Conservation (phyloP, 2,888 invertebrate species). For the Dendrolimus pini region DNA sequence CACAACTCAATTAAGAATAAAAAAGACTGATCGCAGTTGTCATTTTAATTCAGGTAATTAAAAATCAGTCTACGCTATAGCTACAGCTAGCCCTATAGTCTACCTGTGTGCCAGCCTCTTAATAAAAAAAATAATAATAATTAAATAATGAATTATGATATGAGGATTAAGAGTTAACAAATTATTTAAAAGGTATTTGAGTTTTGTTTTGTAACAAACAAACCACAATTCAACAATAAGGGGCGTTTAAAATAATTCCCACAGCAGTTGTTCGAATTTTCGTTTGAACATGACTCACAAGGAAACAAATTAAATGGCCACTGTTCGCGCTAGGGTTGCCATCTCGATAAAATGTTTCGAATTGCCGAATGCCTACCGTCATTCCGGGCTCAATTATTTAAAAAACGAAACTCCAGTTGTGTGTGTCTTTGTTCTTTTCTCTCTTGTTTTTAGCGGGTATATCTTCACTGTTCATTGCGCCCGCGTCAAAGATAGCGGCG, state of each 20-base stretch:
- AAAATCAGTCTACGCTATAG: too few relatives aligned
- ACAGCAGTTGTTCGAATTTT: conserved; percentile 35
- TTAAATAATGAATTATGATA: too few relatives aligned
- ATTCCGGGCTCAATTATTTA: conserved; percentile 72
- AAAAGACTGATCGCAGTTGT: too few relatives aligned
- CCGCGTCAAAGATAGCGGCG: conserved; percentile 63
- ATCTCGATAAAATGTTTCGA: conserved; percentile 63
- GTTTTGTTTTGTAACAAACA: not conserved
- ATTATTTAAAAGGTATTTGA: not conserved
- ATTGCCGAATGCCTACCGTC: conserved; percentile 69
- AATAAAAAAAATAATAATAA: too few relatives aligned
- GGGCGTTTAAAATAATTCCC: conserved; percentile 20
- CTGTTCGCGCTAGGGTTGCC: conserved; percentile 60
- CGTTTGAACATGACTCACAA: conserved; percentile 45
- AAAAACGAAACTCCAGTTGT: conserved; percentile 60
- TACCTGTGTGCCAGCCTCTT: too few relatives aligned
- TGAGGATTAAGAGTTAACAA: not conserved
- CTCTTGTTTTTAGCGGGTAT: conserved; percentile 38
- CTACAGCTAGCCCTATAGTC: too few relatives aligned
- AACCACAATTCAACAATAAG: conserved; percentile 7
- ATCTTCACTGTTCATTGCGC: conserved; percentile 51
- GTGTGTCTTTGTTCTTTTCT: conserved; percentile 45
- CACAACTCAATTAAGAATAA: too few relatives aligned
- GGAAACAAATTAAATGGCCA: conserved; percentile 64
- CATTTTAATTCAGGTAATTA: too few relatives aligned